A percentile compares a stretch with the other conserved stretches of the same genome.
These are phyloP conservation scores for Dendrolimus pini DNA, from an alignment of 2,888 invertebrate species.

Conservation along the genomic window DNA sequence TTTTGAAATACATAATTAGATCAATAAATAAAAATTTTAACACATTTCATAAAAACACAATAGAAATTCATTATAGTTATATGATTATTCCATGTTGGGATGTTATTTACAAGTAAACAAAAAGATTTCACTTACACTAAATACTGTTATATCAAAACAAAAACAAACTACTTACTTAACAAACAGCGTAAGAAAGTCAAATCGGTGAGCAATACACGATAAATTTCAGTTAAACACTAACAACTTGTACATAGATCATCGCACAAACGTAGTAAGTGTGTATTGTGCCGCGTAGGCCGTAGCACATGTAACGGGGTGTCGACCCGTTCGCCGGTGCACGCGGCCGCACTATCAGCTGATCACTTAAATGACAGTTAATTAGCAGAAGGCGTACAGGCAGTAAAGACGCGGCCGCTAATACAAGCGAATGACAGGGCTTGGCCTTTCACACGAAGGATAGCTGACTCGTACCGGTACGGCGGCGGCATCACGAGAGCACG, in stretches of 20 bases:
- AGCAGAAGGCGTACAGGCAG: not conserved
- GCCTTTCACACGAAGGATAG: constrained; percentile 5
- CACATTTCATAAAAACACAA: too few species aligned
- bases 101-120: too few species aligned
- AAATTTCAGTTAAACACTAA: constrained; percentile 49
- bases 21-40: too few species aligned
- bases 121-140: not conserved
- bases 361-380: constrained; percentile 16
- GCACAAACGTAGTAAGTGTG: constrained; percentile 60
- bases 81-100: too few species aligned
- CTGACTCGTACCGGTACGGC: constrained; percentile 25
- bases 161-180: constrained; percentile 39
- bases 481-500: constrained; percentile 48
- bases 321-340: constrained; percentile 31
- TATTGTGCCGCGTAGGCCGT: constrained; percentile 17
- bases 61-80: too few species aligned
- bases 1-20: too few species aligned
- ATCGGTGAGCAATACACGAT: constrained; percentile 31
- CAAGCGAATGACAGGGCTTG: not conserved
- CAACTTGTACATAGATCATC: constrained; percentile 50
- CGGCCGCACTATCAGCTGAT: constrained; percentile 58
- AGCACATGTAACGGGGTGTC: constrained; percentile 58
- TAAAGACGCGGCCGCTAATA: not conserved
- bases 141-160: constrained; percentile 1
- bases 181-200: constrained; percentile 28